Evolutionary conservation across 2,797 vertebrate genomes (phyloP).

Genomic region (Lateolabrax maculatus): DNA sequence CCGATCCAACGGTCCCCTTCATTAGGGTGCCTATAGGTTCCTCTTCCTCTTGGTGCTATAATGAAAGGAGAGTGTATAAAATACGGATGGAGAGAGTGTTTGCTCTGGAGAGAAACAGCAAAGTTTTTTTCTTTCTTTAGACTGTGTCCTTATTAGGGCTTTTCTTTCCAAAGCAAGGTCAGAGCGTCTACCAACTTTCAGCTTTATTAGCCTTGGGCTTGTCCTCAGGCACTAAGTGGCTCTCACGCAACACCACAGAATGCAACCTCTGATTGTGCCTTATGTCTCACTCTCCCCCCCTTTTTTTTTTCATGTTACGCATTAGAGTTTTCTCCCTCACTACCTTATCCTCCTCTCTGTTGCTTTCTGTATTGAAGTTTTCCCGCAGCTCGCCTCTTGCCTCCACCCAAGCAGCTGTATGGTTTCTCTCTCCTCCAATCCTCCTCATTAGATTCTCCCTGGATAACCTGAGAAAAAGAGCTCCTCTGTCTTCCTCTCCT

Average conservation of each 20-base stretch:
- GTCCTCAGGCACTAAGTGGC: slow-evolving; percentile 80
- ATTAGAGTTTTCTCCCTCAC: slow-evolving; percentile 64
- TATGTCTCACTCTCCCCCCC: slow-evolving; percentile 73
- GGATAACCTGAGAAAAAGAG: slow-evolving; percentile 82
- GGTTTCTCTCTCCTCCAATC: slow-evolving; percentile 73
- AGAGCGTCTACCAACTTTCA: slow-evolving; percentile 80
- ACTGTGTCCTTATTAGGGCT: slow-evolving; percentile 83
- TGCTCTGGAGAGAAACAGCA: slow-evolving; percentile 76
- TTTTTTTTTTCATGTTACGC: slow-evolving; percentile 72
- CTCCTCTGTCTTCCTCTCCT: slow-evolving; percentile 74
- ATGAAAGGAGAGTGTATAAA: slow-evolving; percentile 77
- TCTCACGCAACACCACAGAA: slow-evolving; percentile 73
- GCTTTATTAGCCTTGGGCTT: slow-evolving; percentile 82
- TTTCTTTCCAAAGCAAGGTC: slow-evolving; percentile 82
- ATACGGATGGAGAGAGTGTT: slow-evolving; percentile 67
- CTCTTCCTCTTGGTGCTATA: slow-evolving; percentile 70
- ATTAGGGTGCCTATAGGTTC: slow-evolving; percentile 77
- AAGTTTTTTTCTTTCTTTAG: slow-evolving; percentile 71
- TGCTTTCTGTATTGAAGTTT: slow-evolving; percentile 76
- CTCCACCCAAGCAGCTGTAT: slow-evolving; percentile 66
- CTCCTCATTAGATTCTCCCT: slow-evolving; percentile 85
- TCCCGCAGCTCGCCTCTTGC: slow-evolving; percentile 63
- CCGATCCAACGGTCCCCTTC: slow-evolving; percentile 73
- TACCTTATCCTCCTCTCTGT: slow-evolving; percentile 64
- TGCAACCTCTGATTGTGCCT: slow-evolving; percentile 78